These are phyloP conservation scores for Pristionchus mayeri DNA, from an alignment of 2,888 invertebrate species.

Conservation along the genomic window DNA sequence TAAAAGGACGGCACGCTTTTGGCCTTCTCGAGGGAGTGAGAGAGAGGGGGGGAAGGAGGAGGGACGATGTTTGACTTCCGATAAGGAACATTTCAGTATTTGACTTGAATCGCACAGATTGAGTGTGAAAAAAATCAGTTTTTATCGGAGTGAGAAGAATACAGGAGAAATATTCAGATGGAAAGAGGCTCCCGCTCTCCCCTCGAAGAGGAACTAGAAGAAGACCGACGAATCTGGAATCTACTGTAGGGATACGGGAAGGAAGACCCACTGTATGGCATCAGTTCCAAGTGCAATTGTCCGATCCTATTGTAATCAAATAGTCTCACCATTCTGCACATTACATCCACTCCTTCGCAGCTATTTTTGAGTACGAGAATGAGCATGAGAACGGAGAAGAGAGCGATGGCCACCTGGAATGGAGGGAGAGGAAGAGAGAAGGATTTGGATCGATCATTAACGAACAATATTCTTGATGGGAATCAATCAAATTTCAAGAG, in stretches of 20 bases:
- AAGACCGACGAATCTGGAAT: neutral
- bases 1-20: neutral
- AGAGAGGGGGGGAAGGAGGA: neutral
- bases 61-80: conserved; percentile 12
- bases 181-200: neutral
- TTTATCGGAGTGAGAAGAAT: neutral
- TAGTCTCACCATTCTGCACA: neutral
- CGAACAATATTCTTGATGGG: too few relatives aligned
- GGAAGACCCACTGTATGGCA: too few relatives aligned
- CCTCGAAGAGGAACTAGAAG: neutral
- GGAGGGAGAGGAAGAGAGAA: too few relatives aligned
- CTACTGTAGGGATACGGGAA: too few relatives aligned
- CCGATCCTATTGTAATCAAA: too few relatives aligned
- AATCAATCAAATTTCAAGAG: too few relatives aligned
- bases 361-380: neutral
- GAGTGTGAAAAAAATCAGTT: neutral
- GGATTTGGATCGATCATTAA: too few relatives aligned
- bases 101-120: too few relatives aligned
- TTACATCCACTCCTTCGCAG: neutral
- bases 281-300: neutral
- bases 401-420: neutral
- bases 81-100: conserved; percentile 16
- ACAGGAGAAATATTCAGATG: neutral
- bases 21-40: neutral
- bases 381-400: neutral